Evolutionary conservation across 1,140 invertebrate genomes (phyloP).

Genomic region (Calephelis nemesis): DNA sequence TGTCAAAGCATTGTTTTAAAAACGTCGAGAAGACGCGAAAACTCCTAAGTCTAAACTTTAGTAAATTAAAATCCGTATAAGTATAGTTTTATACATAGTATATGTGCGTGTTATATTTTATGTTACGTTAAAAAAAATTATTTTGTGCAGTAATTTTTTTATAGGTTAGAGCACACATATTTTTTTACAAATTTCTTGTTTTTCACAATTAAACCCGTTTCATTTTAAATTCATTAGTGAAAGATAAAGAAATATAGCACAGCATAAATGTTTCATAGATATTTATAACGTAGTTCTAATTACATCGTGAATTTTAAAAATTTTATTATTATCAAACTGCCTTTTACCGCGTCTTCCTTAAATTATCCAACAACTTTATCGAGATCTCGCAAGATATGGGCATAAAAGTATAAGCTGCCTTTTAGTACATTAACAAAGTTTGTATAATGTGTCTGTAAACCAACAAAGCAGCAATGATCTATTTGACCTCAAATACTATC

Average conservation of each 20-base stretch:
- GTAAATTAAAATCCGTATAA: background rate
- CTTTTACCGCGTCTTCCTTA: background rate
- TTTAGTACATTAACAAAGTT: background rate
- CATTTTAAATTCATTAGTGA: too few relatives aligned
- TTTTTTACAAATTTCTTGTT: too few relatives aligned
- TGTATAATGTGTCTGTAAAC: background rate
- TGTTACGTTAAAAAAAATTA: background rate
- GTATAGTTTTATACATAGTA: background rate
- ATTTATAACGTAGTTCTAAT: too few relatives aligned
- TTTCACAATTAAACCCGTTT: too few relatives aligned
- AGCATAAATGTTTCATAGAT: too few relatives aligned
- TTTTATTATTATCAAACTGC: background rate
- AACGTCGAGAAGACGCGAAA: too few relatives aligned
- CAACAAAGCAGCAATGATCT: background rate
- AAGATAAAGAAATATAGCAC: too few relatives aligned
- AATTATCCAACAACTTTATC: background rate
- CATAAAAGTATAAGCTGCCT: background rate
- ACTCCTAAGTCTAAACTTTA: too few relatives aligned
- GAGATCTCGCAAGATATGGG: background rate
- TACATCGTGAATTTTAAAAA: background rate
- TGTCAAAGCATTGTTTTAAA: too few relatives aligned
- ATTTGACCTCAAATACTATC: constrained; percentile 37
- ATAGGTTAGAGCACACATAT: background rate
- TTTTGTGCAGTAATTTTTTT: background rate
- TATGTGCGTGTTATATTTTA: background rate